phyloP scores from a whole-genome alignment of 2,888 invertebrate species.

The Caenorhabditis zanzibari region DNA sequence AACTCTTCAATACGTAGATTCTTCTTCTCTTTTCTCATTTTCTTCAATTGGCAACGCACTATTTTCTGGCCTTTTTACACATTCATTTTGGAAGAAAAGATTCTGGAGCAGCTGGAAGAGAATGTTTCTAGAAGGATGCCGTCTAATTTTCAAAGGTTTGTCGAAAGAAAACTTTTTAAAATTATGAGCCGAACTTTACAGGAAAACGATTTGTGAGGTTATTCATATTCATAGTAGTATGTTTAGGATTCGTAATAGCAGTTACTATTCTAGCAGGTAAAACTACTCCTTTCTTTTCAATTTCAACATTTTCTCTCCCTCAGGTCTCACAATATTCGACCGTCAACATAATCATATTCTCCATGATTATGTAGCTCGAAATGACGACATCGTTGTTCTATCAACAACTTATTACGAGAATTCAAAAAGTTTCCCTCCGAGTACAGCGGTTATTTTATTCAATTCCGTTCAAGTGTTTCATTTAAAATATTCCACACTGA shows the following conservation, averaged over 20 bases:
- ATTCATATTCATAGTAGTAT: conserved; percentile 48
- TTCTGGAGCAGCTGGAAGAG: not conserved
- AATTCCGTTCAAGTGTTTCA: conserved; percentile 77
- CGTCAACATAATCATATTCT: conserved; percentile 73
- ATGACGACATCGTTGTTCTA: conserved; percentile 68
- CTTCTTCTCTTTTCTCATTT: conserved; percentile 4
- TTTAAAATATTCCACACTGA: conserved; percentile 62
- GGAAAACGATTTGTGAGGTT: conserved; percentile 58
- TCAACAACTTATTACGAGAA: conserved; percentile 68
- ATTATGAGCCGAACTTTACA: conserved; percentile 7
- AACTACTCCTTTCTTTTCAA: not conserved
- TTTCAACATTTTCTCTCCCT: not conserved
- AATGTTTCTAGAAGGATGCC: conserved; percentile 30
- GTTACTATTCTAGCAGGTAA: conserved; percentile 58
- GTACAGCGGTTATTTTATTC: conserved; percentile 79
- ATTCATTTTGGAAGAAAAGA: not conserved
- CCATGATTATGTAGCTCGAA: conserved; percentile 67
- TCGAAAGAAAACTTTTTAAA: not conserved
- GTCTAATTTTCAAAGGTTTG: conserved; percentile 49
- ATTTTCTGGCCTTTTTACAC: not conserved
- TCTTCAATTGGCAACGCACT: conserved; percentile 4
- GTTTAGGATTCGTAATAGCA: conserved; percentile 50
- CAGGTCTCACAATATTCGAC: conserved; percentile 70
- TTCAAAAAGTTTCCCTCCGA: conserved; percentile 72
- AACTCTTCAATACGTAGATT: conserved; percentile 29